Base-by-base conservation (phyloP, 2,113 vertebrate species). In the Megaceryle maxima region DNA sequence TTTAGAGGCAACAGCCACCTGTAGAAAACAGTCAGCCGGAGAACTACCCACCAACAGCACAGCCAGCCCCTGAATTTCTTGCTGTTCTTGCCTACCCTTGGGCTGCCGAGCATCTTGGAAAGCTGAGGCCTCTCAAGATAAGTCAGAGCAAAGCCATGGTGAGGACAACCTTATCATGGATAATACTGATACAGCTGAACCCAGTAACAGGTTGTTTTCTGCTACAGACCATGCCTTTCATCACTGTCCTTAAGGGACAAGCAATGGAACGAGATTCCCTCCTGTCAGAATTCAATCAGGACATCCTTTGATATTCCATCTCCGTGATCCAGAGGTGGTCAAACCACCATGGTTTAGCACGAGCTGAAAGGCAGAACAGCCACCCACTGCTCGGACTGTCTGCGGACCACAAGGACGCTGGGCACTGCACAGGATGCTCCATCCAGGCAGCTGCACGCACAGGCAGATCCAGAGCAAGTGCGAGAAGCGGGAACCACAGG, bases 391-490 rank as follows among this genome's bases (percentile, higher is more conserved):
- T 55, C 60, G 24, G 25, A 10, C 53, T 43, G n/a, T 48, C 64
- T 31, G 76, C 0, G 1, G 63, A 43, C 39, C 8, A 1, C 50
- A 56, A n/a, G 87, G 83, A 51, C 8, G 0, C 5, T 1, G 1
- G 51, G 57, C 59, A 68, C 0, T 0, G 11, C 7, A 25, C 51
- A 13, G 59, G 81, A 60, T 26, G 69, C 26, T 88, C 57, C 0
- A 1, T 22, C 55, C 5, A 0, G 46, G 41, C 4, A 1, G 60
- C 79, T n/a, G 74, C 74, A 53, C 1, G 0, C 55, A 17, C 20
- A 11, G 46, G 68, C 29, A 22, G 6, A 2, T 9, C 9, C 2
- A 63, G 44, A 46, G 73, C 48, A 31, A 64, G 59, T 5, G 1
- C 0, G 5, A 78, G 66, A 26, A 24, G 13, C 21, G 3, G 35